Base-by-base conservation (phyloP, 2,888 invertebrate genomes). In the Epiblema foenella region DNA sequence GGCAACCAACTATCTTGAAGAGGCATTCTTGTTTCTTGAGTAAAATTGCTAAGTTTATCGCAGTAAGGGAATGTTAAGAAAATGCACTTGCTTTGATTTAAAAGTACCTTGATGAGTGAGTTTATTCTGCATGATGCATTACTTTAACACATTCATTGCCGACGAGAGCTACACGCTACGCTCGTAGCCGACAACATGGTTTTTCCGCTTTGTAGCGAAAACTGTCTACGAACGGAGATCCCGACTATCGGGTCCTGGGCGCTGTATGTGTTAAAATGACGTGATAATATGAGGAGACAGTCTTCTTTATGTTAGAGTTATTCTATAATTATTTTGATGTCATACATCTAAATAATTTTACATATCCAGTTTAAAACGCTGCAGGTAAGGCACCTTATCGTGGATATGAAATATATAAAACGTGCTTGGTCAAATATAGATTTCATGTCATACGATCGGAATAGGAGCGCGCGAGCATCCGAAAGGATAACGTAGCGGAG, bases 401-500 rank as follows among this genome's bases (percentile, higher is more conserved):
- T 15, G 37, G 49, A 18, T 9, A 20, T 65, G n/a, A 54, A 66
- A 71, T 60, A 24, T 59, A 37, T 20, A 51, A 57, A 33, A 66
- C 37, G 60, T 73, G 68, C 57, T 66, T 24, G 64, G 68, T 70
- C 62, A 39, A 73, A 70, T 68, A 51, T 63, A 39, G 33, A 59
- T 62, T 39, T 17, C 59, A 46, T 11, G 20, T 12, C 18, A n/a
- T n/a, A 64, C 46, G 69, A 58, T 59, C 65, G 8, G 39, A 63
- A 74, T 59, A 52, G 54, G 29, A 68, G 68, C 37, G 52, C 24
- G 59, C 18, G 12, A 51, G 51, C 18, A 63, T 15, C 15, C 46
- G 49, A 74, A 73, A 74, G 78, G 76, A 80, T 79, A 24, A 65
- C 42, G 20, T n/a, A 60, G 54, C 65, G 82, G 76, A 85, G 86